Evolutionary conservation across 92 coral and sea anemone genomes (phyloP).

Genomic region (Porites divaricata): DNA sequence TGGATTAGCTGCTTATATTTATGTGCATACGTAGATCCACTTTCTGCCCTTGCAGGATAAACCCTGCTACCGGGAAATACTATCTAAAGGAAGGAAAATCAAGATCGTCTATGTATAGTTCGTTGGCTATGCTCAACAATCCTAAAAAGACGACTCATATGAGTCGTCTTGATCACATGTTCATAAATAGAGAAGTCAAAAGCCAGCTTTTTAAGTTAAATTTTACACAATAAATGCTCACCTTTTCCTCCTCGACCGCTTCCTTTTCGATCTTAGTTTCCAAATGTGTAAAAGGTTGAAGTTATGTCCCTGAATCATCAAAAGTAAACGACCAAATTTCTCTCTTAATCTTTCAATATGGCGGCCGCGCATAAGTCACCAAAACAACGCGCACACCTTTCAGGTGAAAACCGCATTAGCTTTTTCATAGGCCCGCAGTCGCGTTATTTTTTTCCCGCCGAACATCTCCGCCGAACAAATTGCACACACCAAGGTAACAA

Average conservation of each 20-base stretch:
- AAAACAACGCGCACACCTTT: background rate
- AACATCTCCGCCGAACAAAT: no score
- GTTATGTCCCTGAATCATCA: background rate
- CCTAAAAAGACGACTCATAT: background rate
- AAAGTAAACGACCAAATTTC: slow-evolving; percentile 3
- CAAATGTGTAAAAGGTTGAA: background rate
- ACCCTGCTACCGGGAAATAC: slow-evolving; percentile 18
- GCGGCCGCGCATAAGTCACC: slow-evolving; percentile 36
- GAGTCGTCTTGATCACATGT: no score
- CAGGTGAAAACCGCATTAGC: slow-evolving; percentile 14
- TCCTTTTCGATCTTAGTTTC: background rate
- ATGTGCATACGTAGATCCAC: slow-evolving; percentile 47
- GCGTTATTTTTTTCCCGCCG: no score
- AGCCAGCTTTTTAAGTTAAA: background rate
- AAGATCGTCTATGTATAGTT: background rate
- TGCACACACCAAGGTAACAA: no score
- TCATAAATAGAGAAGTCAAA: background rate
- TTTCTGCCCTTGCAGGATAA: slow-evolving; percentile 35
- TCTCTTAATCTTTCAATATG: slow-evolving; percentile 8
- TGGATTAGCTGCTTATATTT: slow-evolving; percentile 16
- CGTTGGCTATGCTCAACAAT: background rate
- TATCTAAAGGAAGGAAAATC: slow-evolving; percentile 8
- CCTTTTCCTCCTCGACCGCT: slow-evolving; percentile 15
- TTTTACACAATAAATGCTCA: background rate
- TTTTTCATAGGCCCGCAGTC: background rate